Percentiles rank a stretch among this genome's conserved stretches.
These are phyloP conservation scores for Mus caroli DNA, from an alignment of 2,797 vertebrate species.

Conservation along the genomic window DNA sequence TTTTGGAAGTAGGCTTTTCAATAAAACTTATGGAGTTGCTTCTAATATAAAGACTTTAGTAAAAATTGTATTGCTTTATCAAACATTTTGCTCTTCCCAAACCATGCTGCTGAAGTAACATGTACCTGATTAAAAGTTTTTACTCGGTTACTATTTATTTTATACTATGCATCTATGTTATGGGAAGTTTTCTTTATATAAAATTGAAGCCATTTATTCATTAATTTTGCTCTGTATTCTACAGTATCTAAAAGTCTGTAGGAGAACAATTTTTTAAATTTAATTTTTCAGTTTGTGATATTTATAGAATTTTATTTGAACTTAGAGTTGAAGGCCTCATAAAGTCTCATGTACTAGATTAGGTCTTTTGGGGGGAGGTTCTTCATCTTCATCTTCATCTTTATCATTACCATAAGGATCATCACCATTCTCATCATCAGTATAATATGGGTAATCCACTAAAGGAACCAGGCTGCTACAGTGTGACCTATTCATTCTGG, in stretches of 20 bases:
- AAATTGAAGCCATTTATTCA: constrained; percentile 88
- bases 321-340: constrained; percentile 80
- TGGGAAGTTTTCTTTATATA: constrained; percentile 86
- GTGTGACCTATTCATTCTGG: constrained; percentile 90
- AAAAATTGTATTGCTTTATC: constrained; percentile 86
- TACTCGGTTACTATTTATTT: constrained; percentile 90
- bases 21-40: neutral
- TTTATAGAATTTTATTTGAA: constrained; percentile 88
- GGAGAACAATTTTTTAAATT: constrained; percentile 87
- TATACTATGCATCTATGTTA: constrained; percentile 81
- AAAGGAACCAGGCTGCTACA: constrained; percentile 91
- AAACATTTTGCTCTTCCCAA: constrained; percentile 81
- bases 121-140: constrained; percentile 87
- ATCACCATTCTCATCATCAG: constrained; percentile 86
- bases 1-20: neutral
- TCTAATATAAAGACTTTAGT: constrained; percentile 75
- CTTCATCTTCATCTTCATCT: constrained; percentile 88
- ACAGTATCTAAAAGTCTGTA: constrained; percentile 83
- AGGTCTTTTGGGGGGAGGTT: constrained; percentile 91
- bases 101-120: constrained; percentile 72
- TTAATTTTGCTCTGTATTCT: constrained; percentile 88
- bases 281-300: constrained; percentile 85
- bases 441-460: constrained; percentile 93
- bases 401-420: constrained; percentile 89
- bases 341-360: constrained; percentile 92